These are phyloP conservation scores for Nebria salina DNA, from an alignment of 2,888 invertebrate genomes.

Conservation along the genomic window DNA sequence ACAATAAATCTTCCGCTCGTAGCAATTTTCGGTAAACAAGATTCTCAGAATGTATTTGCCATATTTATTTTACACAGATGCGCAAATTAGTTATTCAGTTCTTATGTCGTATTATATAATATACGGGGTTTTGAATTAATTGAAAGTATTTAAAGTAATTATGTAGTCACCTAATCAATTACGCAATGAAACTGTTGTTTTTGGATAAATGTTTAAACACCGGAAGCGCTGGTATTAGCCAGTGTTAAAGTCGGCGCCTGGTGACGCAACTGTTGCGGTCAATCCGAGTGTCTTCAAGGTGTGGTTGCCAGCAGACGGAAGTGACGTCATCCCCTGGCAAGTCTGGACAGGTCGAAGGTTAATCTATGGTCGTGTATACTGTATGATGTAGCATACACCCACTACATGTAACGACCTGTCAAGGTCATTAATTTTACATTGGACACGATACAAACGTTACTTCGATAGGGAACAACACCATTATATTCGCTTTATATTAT, in stretches of 20 bases:
- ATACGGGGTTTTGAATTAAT: neutral
- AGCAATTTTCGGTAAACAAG: neutral
- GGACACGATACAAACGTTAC: neutral
- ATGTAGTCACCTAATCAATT: neutral
- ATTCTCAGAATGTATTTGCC: neutral
- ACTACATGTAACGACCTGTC: neutral
- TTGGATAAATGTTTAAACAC: neutral
- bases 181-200: neutral
- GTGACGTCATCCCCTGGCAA: neutral
- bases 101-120: too few species aligned
- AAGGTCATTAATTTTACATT: neutral
- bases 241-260: neutral
- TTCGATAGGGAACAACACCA: neutral
- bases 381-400: neutral
- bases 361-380: neutral
- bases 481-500: neutral
- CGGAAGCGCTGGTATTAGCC: neutral
- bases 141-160: neutral
- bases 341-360: constrained; percentile 1
- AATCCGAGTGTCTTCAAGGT: neutral
- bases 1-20: neutral
- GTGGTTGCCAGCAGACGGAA: neutral
- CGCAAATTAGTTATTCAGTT: too few species aligned
- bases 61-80: neutral
- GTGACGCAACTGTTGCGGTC: neutral